Evolutionary conservation across 2,113 vertebrate species (phyloP).

Genomic region (Callithrix jacchus): DNA sequence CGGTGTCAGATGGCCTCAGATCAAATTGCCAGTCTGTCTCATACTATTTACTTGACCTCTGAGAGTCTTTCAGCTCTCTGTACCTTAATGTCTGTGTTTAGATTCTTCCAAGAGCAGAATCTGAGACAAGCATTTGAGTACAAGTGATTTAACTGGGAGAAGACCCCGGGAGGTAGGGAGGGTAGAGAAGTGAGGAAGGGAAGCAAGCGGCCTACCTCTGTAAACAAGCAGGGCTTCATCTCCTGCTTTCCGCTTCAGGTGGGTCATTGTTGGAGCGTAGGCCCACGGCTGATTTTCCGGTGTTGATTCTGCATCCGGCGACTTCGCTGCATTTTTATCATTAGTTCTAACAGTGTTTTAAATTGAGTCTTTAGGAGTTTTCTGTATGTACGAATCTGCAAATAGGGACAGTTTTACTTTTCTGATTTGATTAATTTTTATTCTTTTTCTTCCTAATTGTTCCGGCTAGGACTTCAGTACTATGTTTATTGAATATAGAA

Average conservation of each 20-base stretch:
- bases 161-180: not conserved
- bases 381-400: not conserved
- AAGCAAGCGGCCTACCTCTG: not conserved
- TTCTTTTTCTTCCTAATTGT: not conserved
- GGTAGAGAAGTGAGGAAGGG: not conserved
- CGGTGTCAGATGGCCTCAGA: not conserved
- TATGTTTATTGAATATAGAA: not conserved
- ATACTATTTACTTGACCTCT: not conserved
- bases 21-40: not conserved
- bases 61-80: not conserved
- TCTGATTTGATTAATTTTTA: not conserved
- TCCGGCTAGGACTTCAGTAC: not conserved
- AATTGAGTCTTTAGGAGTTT: not conserved
- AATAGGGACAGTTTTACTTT: not conserved
- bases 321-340: not conserved
- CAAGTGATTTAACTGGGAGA: not conserved
- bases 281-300: not conserved
- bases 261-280: not conserved
- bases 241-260: not conserved
- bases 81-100: not conserved
- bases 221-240: not conserved
- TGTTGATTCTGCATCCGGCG: not conserved
- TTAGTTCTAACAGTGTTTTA: not conserved
- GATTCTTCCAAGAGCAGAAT: not conserved
- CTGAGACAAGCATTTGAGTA: not conserved